These are phyloP conservation scores for Anagyrus pseudococci DNA, from an alignment of 2,888 invertebrate species.

Conservation along the genomic window DNA sequence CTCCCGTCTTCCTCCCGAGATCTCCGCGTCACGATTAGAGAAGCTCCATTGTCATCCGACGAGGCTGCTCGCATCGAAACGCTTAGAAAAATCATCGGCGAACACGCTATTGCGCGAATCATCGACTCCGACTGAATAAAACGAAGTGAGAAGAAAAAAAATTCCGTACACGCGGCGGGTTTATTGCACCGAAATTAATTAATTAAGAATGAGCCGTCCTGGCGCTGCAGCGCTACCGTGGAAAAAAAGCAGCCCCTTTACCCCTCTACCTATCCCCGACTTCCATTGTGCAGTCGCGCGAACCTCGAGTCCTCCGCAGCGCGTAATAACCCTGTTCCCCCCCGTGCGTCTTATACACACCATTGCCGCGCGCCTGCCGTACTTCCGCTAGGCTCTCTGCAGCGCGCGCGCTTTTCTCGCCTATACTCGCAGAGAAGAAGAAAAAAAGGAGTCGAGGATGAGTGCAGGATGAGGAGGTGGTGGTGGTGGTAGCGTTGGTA, in stretches of 20 bases:
- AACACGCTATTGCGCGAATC: too few relatives aligned
- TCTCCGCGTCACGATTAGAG: too few relatives aligned
- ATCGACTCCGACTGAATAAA: too few relatives aligned
- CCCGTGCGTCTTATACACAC: conserved; percentile 7
- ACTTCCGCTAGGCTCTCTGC: neutral
- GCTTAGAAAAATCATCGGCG: too few relatives aligned
- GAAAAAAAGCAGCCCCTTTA: conserved; percentile 25
- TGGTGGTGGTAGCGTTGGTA: too few relatives aligned
- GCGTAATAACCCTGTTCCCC: conserved; percentile 32
- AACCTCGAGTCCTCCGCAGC: neutral
- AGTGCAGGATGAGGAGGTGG: conserved; percentile 10
- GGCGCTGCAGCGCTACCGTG: neutral
- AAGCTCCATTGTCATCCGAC: too few relatives aligned
- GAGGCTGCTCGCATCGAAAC: too few relatives aligned
- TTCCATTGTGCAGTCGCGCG: conserved; percentile 8
- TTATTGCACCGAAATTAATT: conserved; percentile 34
- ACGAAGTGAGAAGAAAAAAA: too few relatives aligned
- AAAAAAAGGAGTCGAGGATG: too few relatives aligned
- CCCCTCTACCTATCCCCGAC: too few relatives aligned
- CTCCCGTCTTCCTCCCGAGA: too few relatives aligned
- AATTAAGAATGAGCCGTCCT: conserved; percentile 19
- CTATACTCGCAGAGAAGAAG: conserved; percentile 17
- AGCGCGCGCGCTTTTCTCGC: conserved; percentile 23
- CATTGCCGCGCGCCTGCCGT: neutral
- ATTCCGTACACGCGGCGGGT: too few relatives aligned